Percentiles rank a stretch among this genome's conserved stretches.
Evolutionary conservation across 2,797 vertebrate species (phyloP).

Genomic region (Rhinichthys osculus): DNA sequence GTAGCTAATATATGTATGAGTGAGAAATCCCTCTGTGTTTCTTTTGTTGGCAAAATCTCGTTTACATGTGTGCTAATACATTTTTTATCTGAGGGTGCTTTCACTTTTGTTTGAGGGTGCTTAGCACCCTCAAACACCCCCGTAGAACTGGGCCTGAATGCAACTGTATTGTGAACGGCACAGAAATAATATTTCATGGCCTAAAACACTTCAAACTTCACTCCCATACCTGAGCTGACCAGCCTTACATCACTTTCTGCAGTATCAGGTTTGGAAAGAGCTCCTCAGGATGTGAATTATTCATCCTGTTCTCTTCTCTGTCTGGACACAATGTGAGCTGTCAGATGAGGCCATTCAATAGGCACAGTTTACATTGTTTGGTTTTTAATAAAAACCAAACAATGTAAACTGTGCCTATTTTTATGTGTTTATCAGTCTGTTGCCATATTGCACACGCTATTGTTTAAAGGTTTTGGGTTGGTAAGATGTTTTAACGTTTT

Average conservation of each 20-base stretch:
- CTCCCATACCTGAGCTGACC: slow-evolving; percentile 30
- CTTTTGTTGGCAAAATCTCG: too few species aligned
- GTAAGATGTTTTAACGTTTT: neutral
- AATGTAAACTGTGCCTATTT: too few species aligned
- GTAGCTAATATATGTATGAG: too few species aligned
- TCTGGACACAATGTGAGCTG: slow-evolving; percentile 58
- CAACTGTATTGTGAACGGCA: neutral
- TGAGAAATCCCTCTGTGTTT: too few species aligned
- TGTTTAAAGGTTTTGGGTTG: neutral
- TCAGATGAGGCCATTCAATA: slow-evolving; percentile 36
- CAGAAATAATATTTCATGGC: neutral
- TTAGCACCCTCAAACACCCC: too few species aligned
- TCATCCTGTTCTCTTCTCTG: slow-evolving; percentile 68
- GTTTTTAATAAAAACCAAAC: too few species aligned
- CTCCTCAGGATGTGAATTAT: slow-evolving; percentile 73
- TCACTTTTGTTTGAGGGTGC: too few species aligned
- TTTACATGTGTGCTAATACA: too few species aligned
- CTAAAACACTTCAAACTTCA: slow-evolving; percentile 3
- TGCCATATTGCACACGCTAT: neutral
- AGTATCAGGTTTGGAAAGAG: slow-evolving; percentile 68
- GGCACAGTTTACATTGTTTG: neutral
- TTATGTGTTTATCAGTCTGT: neutral
- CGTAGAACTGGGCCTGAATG: too few species aligned
- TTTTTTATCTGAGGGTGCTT: too few species aligned
- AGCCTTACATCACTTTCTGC: slow-evolving; percentile 51